Base-by-base conservation (phyloP, 1,140 invertebrate genomes). In the Penaeus indicus region DNA sequence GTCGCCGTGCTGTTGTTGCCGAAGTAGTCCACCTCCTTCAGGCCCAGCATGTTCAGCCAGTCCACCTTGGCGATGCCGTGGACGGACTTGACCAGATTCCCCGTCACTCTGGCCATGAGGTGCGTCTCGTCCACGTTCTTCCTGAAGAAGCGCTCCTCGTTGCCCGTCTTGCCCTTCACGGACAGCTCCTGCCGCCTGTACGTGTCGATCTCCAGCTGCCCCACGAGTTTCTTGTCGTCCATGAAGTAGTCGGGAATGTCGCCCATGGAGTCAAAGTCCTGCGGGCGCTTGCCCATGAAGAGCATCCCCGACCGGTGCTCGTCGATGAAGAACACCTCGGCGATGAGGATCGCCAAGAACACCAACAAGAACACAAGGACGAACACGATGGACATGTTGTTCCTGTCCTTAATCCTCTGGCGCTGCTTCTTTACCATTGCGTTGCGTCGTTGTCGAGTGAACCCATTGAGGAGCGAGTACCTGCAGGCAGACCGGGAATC, bases 361-460 rank as follows among this genome's bases (percentile, higher is more conserved):
- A 97, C 95, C n/a, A 95, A 96, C 92, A 97, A 97, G 92, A 97
- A 97, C 94, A 97, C 96, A 86, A 97, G 94, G 54, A 97, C 96
- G 91, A 97, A 95, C 93, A 97, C 95, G 93, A 97, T 97, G 89
- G 96, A 97, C 94, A 97, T 95, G 92, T 96, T 96, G 84, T 96
- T 96, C 83, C 96, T 94, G 91, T 97, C 90, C 75, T 89, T 91
- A 62, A 84, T 85, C 8, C 90, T 82, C 85, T 91, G 90, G 18
- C 90, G 85, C 78, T 89, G 88, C 64, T 91, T 91, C 90, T 91
- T 91, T n/a, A 67, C 84, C 77, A 85, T 78, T 22, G 85, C 90
- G 1, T 67, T 84, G 32, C 90, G 85, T 2, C 90, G 84, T 72
- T 91, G 90, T 27, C 87, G 79, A 72, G 85, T 91, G 79, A 88